These are phyloP conservation scores for Palaemon carinicauda DNA, from an alignment of 1,140 invertebrate genomes.

Conservation along the genomic window DNA sequence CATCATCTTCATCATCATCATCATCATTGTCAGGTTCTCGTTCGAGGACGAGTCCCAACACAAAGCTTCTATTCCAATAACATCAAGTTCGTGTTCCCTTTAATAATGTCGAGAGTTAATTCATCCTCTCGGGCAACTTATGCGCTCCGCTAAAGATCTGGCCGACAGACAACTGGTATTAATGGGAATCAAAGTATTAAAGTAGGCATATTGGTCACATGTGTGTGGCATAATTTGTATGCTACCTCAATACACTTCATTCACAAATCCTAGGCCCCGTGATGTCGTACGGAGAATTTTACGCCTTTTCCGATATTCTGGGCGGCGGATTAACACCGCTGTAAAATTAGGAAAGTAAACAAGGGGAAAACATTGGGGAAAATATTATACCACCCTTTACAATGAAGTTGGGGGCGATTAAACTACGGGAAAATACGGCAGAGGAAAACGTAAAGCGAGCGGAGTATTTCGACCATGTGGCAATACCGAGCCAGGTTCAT, in stretches of 20 bases:
- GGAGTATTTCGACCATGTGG: neutral
- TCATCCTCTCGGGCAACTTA: neutral
- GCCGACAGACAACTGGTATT: neutral
- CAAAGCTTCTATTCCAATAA: neutral
- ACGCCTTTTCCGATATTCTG: neutral
- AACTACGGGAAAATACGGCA: neutral
- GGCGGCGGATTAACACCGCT: neutral
- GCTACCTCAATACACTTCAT: conserved; percentile 25
- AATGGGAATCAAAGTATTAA: neutral
- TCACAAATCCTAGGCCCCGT: conserved; percentile 14
- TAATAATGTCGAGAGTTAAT: no score
- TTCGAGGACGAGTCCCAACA: neutral
- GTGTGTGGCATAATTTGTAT: conserved; percentile 40
- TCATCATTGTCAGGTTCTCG: neutral
- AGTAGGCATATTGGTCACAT: conserved; percentile 27
- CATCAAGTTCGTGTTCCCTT: neutral
- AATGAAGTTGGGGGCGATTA: neutral
- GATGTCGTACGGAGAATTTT: neutral
- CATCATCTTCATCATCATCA: neutral
- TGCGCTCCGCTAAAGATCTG: neutral
- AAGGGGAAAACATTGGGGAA: no score
- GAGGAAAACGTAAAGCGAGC: neutral
- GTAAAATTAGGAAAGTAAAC: neutral
- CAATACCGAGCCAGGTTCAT: conserved; percentile 12
- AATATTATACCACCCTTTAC: no score